phyloP scores from a whole-genome alignment of 2,888 invertebrate species.

The Yponomeuta malinellus region DNA sequence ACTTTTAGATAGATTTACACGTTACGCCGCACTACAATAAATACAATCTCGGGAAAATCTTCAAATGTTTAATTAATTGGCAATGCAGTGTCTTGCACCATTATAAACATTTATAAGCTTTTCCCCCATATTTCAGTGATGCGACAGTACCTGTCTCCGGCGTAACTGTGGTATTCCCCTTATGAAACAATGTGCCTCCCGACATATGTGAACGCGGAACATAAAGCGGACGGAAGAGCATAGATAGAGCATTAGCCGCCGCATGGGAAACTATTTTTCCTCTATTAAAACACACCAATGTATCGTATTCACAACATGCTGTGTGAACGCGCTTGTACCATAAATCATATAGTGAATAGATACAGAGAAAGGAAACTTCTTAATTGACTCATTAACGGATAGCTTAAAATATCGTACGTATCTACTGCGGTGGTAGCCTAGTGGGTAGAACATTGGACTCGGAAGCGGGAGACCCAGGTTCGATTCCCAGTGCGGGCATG shows the following conservation, averaged over 20 bases:
- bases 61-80: not conserved
- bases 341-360: constrained; percentile 4
- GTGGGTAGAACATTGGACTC: no score
- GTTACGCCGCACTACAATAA: not conserved
- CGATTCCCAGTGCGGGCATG: no score
- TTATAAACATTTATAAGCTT: not conserved
- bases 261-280: constrained; percentile 14
- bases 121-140: not conserved
- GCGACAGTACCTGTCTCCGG: constrained; percentile 2
- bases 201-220: constrained; percentile 8
- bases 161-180: constrained; percentile 5
- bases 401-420: not conserved
- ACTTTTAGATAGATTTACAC: no score
- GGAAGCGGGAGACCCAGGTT: no score
- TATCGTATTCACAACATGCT: not conserved
- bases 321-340: constrained; percentile 4
- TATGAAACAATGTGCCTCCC: not conserved
- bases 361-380: not conserved
- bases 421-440: no score
- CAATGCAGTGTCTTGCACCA: not conserved
- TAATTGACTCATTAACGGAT: not conserved
- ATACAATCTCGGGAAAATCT: not conserved
- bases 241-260: constrained; percentile 7
- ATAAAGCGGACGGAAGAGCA: constrained; percentile 11
- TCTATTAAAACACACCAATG: constrained; percentile 4